These are phyloP conservation scores for Podotricha telesiphe DNA, from an alignment of 2,888 invertebrate species.

Conservation along the genomic window DNA sequence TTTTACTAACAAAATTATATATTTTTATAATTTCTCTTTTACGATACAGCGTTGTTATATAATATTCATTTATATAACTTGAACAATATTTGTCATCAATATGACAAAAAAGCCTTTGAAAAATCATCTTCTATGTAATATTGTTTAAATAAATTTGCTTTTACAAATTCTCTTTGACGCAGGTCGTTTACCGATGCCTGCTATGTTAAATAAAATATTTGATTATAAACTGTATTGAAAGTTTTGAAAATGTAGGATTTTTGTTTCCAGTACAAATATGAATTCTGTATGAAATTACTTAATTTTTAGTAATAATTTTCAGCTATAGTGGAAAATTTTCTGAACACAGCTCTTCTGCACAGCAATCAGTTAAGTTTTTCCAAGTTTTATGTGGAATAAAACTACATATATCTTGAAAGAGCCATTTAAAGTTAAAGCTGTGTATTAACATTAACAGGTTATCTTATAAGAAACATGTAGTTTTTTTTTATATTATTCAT, in stretches of 20 bases:
- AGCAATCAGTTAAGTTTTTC: too few relatives aligned
- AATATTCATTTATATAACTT: neutral
- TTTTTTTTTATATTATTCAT: too few relatives aligned
- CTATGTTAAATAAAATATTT: neutral
- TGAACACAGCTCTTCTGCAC: too few relatives aligned
- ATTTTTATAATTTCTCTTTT: neutral
- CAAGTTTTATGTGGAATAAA: too few relatives aligned
- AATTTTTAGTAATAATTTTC: too few relatives aligned
- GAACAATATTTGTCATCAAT: neutral
- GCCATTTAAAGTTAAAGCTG: too few relatives aligned
- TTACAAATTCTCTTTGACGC: neutral
- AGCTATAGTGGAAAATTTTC: too few relatives aligned
- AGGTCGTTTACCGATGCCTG: neutral
- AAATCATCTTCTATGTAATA: neutral
- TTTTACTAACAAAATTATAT: too few relatives aligned
- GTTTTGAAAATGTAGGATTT: neutral
- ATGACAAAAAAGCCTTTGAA: neutral
- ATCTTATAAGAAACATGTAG: too few relatives aligned
- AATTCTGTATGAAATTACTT: neutral
- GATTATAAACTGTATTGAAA: neutral
- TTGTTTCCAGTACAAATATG: neutral
- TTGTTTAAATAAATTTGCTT: constrained; percentile 4
- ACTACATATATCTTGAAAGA: too few relatives aligned
- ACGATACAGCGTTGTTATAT: neutral
- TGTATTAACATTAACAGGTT: too few relatives aligned